Percentiles rank a stretch among this genome's conserved stretches.
Conservation (phyloP, 2,113 vertebrate species). For the Sterna hirundo region DNA sequence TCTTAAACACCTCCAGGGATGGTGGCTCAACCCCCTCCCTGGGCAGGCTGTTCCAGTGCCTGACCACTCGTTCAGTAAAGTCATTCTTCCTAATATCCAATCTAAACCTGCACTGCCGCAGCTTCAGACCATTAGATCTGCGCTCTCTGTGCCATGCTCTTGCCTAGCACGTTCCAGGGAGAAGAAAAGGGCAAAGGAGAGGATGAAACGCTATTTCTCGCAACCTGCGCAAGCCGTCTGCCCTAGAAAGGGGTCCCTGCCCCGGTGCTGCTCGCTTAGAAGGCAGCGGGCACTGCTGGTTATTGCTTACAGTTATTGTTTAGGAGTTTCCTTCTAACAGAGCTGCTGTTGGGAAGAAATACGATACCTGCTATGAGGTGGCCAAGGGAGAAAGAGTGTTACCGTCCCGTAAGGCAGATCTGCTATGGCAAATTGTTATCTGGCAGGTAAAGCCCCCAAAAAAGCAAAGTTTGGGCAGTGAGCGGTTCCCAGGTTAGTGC, state of each 20-base stretch:
- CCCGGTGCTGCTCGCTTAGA: background rate
- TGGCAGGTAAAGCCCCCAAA: background rate
- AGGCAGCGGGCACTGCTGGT: background rate
- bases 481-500: background rate
- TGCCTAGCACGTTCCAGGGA: background rate
- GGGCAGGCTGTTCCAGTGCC: no score
- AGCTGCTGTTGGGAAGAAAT: background rate
- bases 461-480: background rate
- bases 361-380: background rate
- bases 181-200: background rate
- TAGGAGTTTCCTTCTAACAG: background rate
- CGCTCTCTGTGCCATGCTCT: background rate
- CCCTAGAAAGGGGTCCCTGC: background rate
- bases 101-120: no score
- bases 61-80: no score
- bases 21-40: no score
- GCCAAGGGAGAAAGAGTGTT: background rate
- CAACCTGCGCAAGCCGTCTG: fast-evolving
- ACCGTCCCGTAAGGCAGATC: background rate
- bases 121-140: no score
- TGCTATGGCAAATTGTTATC: background rate
- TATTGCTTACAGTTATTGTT: background rate
- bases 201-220: background rate
- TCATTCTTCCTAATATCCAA: no score
- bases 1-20: no score